phyloP scores from a whole-genome alignment of 2,797 vertebrate species.

The Alosa sapidissima region DNA sequence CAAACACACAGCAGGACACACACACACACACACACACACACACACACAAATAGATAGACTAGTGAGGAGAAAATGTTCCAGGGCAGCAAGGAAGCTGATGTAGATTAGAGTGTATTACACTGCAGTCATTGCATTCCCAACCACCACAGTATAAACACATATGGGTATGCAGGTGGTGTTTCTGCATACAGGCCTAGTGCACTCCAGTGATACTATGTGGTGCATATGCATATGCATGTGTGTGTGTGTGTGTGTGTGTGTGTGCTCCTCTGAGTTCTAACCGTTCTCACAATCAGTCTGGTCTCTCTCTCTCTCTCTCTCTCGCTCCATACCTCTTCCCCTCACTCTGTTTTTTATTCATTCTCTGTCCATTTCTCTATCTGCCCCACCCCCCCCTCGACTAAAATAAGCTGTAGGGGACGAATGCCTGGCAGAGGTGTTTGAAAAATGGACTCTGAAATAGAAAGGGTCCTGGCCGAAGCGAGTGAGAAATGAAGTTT shows the following conservation, averaged over 20 bases:
- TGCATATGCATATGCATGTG: neutral
- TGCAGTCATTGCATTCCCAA: neutral
- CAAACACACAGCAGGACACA: no score
- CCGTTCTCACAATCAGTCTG: neutral
- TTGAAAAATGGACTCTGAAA: slow-evolving; percentile 52
- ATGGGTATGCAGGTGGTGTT: neutral
- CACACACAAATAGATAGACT: neutral
- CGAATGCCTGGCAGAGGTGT: slow-evolving; percentile 46
- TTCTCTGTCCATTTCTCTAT: slow-evolving; percentile 29
- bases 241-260: neutral
- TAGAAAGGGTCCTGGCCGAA: slow-evolving; percentile 39
- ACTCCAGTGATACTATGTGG: neutral
- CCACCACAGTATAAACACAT: neutral
- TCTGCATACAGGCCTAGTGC: neutral
- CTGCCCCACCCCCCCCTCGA: slow-evolving; percentile 25
- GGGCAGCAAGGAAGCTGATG: neutral
- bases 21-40: neutral
- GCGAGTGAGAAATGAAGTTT: slow-evolving; percentile 32
- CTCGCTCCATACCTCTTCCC: neutral
- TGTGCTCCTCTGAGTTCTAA: neutral
- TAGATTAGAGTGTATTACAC: neutral
- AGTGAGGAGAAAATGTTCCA: neutral
- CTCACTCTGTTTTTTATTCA: slow-evolving; percentile 1
- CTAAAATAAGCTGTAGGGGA: slow-evolving; percentile 39
- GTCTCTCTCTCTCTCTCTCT: neutral